These are phyloP conservation scores for Eupithecia subfuscata DNA, from an alignment of 2,888 invertebrate genomes.

Conservation along the genomic window DNA sequence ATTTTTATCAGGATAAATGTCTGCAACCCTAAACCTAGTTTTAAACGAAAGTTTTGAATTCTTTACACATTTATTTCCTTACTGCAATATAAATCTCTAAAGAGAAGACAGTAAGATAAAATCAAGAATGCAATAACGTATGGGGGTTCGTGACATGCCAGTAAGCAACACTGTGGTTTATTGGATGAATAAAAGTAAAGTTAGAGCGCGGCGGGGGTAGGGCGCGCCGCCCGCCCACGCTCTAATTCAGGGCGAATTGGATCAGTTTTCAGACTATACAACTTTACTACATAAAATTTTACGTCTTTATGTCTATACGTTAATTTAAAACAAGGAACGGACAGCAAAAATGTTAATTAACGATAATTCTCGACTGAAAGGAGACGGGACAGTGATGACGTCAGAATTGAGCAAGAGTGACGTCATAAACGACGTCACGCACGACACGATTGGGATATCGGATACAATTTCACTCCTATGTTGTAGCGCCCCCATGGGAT, in stretches of 20 bases:
- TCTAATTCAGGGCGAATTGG: conserved; percentile 44
- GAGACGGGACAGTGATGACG: conserved; percentile 1
- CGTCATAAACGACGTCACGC: conserved; percentile 4
- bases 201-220: conserved; percentile 41
- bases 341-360: neutral
- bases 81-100: neutral
- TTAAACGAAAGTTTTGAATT: neutral
- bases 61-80: neutral
- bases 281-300: neutral
- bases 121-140: neutral
- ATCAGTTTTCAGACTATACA: conserved; percentile 10
- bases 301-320: neutral
- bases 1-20: neutral
- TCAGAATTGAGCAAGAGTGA: conserved; percentile 2
- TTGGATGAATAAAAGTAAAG: conserved; percentile 53
- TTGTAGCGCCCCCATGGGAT: neutral
- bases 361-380: neutral
- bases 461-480: neutral
- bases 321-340: neutral
- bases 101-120: neutral
- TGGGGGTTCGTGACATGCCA: conserved; percentile 15
- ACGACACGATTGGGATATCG: neutral
- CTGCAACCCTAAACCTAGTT: neutral
- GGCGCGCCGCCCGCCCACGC: conserved; percentile 52
- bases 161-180: conserved; percentile 49